Conservation (phyloP, 2,113 vertebrate genomes). For the Proteles cristata region DNA sequence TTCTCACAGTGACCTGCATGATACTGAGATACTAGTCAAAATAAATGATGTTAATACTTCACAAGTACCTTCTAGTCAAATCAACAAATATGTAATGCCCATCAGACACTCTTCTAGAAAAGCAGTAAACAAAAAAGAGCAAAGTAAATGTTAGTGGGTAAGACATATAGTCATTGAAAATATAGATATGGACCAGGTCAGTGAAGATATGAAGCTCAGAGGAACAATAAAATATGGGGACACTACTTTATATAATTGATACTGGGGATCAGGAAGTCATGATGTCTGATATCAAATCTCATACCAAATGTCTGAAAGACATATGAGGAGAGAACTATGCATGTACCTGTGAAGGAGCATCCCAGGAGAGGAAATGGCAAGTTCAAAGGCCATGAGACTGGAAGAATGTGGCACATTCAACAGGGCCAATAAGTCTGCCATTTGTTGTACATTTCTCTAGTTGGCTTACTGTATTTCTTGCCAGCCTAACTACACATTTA, state of each 20-base stretch:
- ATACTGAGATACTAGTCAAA: neutral
- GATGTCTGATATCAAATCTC: too few relatives aligned
- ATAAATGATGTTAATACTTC: neutral
- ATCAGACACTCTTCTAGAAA: conserved; percentile 7
- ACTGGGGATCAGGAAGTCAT: neutral
- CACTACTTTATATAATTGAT: neutral
- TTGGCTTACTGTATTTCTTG: neutral
- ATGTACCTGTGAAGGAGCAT: neutral
- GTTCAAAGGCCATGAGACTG: neutral
- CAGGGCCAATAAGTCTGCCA: neutral
- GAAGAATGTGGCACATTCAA: neutral
- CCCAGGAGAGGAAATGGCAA: neutral
- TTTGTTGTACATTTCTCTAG: neutral
- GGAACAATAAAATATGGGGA: neutral
- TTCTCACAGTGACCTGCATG: neutral
- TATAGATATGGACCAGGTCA: neutral
- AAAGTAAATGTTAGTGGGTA: neutral
- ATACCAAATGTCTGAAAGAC: neutral
- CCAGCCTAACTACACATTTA: neutral
- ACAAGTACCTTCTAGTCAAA: neutral
- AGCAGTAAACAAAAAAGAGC: neutral
- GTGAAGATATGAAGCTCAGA: neutral
- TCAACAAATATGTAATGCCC: conserved; percentile 7
- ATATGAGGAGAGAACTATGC: neutral
- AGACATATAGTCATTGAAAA: neutral